These are phyloP conservation scores for Ectobius pallidus DNA, from an alignment of 2,888 invertebrate species.

Conservation along the genomic window DNA sequence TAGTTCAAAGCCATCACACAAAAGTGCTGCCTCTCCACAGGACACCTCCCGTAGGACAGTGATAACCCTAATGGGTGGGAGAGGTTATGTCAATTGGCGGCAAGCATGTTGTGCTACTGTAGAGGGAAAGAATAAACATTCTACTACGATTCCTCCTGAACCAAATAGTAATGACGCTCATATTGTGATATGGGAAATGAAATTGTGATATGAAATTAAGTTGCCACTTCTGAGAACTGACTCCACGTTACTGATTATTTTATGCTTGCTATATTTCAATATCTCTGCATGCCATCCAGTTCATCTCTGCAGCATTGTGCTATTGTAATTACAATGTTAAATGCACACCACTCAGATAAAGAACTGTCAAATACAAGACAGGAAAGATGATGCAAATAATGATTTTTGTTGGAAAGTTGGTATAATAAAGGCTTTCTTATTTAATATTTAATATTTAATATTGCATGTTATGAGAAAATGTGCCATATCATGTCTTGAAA, in stretches of 20 bases:
- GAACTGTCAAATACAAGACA: not conserved
- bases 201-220: conserved; percentile 63
- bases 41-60: conserved; percentile 70
- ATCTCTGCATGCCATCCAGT: not conserved
- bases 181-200: conserved; percentile 89
- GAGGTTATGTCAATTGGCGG: conserved; percentile 87
- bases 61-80: conserved; percentile 84
- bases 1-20: conserved; percentile 7
- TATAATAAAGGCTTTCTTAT: not conserved
- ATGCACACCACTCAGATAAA: not conserved
- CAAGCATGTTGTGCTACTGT: conserved; percentile 67
- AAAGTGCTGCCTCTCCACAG: conserved; percentile 5
- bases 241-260: not conserved
- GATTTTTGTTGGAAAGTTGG: not conserved
- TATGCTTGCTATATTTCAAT: not conserved
- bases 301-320: not conserved
- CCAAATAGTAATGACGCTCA: conserved; percentile 86
- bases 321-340: not conserved
- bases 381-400: not conserved
- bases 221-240: not conserved
- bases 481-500: not conserved
- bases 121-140: conserved; percentile 55
- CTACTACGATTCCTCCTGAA: conserved; percentile 52
- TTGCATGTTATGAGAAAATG: not conserved
- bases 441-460: not conserved